Evolutionary conservation across 1,140 invertebrate species (phyloP).

Genomic region (Bathynomus jamesi): DNA sequence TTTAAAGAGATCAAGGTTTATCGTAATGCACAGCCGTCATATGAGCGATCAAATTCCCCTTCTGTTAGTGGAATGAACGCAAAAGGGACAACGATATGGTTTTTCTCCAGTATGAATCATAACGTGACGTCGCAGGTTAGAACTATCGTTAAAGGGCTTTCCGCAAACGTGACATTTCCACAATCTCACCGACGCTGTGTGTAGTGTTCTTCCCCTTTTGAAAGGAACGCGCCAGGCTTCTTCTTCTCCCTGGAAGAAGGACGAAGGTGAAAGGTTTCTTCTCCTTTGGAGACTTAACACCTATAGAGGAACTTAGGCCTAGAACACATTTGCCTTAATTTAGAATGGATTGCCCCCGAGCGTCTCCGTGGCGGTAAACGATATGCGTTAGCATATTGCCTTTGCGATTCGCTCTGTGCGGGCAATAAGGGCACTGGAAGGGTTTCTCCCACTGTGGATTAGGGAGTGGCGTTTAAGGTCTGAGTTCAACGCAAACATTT

Average conservation of each 20-base stretch:
- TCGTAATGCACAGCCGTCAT: constrained; percentile 26
- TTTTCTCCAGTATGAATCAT: constrained; percentile 37
- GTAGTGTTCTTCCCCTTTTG: too few species aligned
- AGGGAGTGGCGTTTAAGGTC: constrained; percentile 38
- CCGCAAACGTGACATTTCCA: constrained; percentile 9
- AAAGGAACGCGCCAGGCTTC: too few species aligned
- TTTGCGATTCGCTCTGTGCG: constrained; percentile 37
- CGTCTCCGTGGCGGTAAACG: too few species aligned
- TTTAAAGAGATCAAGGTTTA: too few species aligned
- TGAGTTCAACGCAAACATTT: constrained; percentile 37
- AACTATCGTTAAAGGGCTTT: constrained; percentile 27
- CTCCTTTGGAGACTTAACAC: too few species aligned
- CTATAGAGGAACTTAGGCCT: too few species aligned
- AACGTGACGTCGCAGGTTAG: constrained; percentile 36
- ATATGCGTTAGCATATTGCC: constrained; percentile 38
- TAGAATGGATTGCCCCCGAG: neutral
- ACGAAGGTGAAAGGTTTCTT: too few species aligned
- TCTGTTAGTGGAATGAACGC: constrained; percentile 32
- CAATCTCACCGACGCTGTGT: neutral
- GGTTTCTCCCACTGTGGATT: constrained; percentile 37
- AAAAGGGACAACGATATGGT: constrained; percentile 37
- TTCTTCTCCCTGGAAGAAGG: too few species aligned
- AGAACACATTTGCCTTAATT: too few species aligned
- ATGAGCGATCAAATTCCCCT: constrained; percentile 30
- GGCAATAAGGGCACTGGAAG: constrained; percentile 45